A percentile compares a stretch with the other conserved stretches of the same genome.
phyloP scores from a whole-genome alignment of 2,888 invertebrate genomes.

The Drosophila parthenogenetica region DNA sequence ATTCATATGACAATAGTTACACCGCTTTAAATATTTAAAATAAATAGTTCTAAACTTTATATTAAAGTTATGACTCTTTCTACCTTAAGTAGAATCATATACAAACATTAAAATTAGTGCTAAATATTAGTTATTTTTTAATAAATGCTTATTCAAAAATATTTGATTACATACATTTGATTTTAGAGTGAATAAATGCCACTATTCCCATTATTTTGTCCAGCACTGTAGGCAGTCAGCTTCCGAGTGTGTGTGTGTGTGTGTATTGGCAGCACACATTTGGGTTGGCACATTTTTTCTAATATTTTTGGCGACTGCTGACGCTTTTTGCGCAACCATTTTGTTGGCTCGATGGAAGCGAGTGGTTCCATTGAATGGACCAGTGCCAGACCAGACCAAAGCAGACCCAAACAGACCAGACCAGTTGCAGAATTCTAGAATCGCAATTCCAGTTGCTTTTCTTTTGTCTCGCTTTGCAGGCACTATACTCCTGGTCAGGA shows the following conservation, averaged over 20 bases:
- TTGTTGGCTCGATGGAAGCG: constrained; percentile 55
- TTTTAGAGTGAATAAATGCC: neutral
- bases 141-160: too few species aligned
- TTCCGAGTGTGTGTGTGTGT: constrained; percentile 18
- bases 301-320: constrained; percentile 76
- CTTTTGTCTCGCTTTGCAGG: constrained; percentile 68
- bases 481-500: constrained; percentile 56
- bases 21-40: too few species aligned
- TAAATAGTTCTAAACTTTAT: too few species aligned
- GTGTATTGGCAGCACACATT: constrained; percentile 37
- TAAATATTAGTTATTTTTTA: too few species aligned
- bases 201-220: neutral
- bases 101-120: too few species aligned
- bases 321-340: constrained; percentile 80
- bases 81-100: too few species aligned
- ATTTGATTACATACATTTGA: neutral
- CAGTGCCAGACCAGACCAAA: constrained; percentile 23
- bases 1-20: too few species aligned
- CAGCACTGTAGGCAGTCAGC: neutral
- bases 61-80: too few species aligned
- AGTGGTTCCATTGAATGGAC: constrained; percentile 45
- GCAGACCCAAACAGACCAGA: too few species aligned
- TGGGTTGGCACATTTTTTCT: constrained; percentile 60
- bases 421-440: constrained; percentile 12
- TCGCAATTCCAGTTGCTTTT: constrained; percentile 49